Evolutionary conservation across 1,140 invertebrate genomes (phyloP), one percentile per base, ranked within the genome.

Genomic region (Hydropsyche tenuis): DNA sequence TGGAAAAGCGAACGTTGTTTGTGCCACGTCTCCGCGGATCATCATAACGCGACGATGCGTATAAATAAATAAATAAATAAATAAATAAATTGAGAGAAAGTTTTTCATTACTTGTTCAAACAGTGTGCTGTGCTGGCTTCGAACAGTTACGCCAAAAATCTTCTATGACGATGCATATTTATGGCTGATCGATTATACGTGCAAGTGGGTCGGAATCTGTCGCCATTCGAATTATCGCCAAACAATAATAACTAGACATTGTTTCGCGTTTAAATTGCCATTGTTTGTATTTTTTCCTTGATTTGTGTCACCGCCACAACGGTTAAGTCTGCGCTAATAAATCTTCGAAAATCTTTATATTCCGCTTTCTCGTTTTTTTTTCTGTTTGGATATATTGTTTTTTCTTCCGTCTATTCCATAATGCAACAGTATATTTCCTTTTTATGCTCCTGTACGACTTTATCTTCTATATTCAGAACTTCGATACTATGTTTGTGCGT

Each of bases 1-100:
- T 60, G 56, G 22, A 60, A 60, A 60, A 60, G 56, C 56, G 56
- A 60, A 60, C 56, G 56, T 60, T 60, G 56, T 60, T 60, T 60
- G 56, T 60, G 20, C 22, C 23, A 14, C 3, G 22, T 60, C 11
- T 37, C 3, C 3, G 30, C 30, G 30, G 3, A 37, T 37, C 56
- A n/a, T 25, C 16, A 14, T 48, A 48, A 60, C 23, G 12, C 5
- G 30, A 25, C 56, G 56, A 22, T 1, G 4, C 22, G 14, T 18
- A 53, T 53, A 53, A 37, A 53, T 53, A 53, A 53, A 53, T 53
- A 53, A n/a, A n/a, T n/a, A n/a, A 46, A n/a, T n/a, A 22, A 25
- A 60, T 25, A 27, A 60, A 25, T 60, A 25, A 25, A 23, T 23
- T 2, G 56, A 60, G 56, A 60, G 56, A 60, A 60, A 60, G 56